Evolutionary conservation across 1,140 invertebrate genomes (phyloP), one percentile per base, ranked within the genome.

Genomic region (Leptonema lineaticorne): DNA sequence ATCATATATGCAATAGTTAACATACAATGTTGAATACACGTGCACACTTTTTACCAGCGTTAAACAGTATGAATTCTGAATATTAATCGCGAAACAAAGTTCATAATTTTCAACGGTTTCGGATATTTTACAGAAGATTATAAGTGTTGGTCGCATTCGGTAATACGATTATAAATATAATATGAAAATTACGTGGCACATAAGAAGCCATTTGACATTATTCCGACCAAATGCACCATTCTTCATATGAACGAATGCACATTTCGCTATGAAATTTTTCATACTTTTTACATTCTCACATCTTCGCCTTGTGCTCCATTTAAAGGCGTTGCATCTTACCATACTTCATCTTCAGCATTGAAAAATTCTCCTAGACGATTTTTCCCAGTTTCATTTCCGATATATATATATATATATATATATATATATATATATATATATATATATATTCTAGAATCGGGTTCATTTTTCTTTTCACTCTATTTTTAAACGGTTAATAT

Each of bases 161-260:
- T 62, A 62, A 62, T 62, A 30, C 29, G 26, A 62, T 62, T 62
- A 37, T 37, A 37, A 18, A 14, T 62, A 28, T 18, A 37, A 62
- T 62, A 18, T 6, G 41, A 53, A 64, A 64, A 64, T 64, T 64
- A 64, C 63, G 22, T 2, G 16, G 11, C 63, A 26, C 9, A 4
- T 16, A 37, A 59, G 57, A 59, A 59, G 24, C 28, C 57, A 33
- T 59, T 37, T 22, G 14, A 24, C 50, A 24, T 22, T 11, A 22
- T 53, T 24, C 50, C 16, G 11, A 16, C 37, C 37, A 16, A 41
- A 41, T 53, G 50, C 22, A 53, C 50, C 50, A 53, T 53, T 53
- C 20, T 26, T 53, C 50, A 53, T 53, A 11, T 8, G 8, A 53
- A 5, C 22, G 50, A 53, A 53, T 53, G 50, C 50, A 53, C 27